phyloP scores from a whole-genome alignment of 2,888 invertebrate genomes.

The Baronia brevicornis region DNA sequence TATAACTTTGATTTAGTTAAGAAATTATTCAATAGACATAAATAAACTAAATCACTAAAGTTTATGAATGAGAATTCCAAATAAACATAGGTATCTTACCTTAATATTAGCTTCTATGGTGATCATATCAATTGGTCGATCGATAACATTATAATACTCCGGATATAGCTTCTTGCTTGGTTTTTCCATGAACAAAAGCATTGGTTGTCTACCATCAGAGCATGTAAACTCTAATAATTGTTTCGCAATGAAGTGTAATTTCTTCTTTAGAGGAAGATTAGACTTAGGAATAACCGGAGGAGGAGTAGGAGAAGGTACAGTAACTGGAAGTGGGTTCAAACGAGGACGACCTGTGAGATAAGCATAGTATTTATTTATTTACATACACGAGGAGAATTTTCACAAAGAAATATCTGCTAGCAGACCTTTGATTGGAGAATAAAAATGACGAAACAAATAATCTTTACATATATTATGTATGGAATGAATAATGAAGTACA shows the following conservation, averaged over 20 bases:
- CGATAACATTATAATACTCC: slow-evolving; percentile 95
- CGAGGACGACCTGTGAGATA: slow-evolving; percentile 57
- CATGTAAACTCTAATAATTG: slow-evolving; percentile 67
- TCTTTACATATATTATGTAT: too few relatives aligned
- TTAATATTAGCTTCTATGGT: slow-evolving; percentile 95
- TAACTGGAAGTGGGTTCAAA: slow-evolving; percentile 39
- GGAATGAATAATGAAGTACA: too few relatives aligned
- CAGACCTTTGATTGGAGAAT: too few relatives aligned
- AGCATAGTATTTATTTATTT: slow-evolving; percentile 1
- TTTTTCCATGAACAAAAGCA: slow-evolving; percentile 96
- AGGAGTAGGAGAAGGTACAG: slow-evolving; percentile 29
- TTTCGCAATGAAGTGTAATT: slow-evolving; percentile 86
- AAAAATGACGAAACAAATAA: too few relatives aligned
- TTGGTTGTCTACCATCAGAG: slow-evolving; percentile 87
- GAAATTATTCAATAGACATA: too few relatives aligned
- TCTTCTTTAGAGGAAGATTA: slow-evolving; percentile 83
- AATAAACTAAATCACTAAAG: too few relatives aligned
- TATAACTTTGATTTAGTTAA: too few relatives aligned
- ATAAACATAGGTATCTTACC: too few relatives aligned
- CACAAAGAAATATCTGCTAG: too few relatives aligned
- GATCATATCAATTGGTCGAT: slow-evolving; percentile 95
- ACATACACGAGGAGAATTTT: too few relatives aligned
- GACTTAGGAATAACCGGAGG: slow-evolving; percentile 37
- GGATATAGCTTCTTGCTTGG: slow-evolving; percentile 96
- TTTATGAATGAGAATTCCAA: too few relatives aligned